These are phyloP conservation scores for Amiota minor DNA, from an alignment of 2,888 invertebrate species.

Conservation along the genomic window DNA sequence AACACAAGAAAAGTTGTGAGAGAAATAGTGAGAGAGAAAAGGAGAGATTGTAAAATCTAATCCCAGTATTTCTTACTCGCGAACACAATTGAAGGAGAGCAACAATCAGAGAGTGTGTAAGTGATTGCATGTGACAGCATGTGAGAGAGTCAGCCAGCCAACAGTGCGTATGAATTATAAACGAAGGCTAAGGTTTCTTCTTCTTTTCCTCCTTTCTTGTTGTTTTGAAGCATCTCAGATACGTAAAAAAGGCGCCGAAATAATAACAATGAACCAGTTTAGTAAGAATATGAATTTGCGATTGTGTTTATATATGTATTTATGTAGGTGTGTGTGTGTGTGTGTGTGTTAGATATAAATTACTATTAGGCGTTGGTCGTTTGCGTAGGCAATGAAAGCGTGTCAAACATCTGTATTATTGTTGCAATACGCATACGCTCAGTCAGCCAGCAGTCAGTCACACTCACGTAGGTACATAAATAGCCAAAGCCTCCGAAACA, in stretches of 20 bases:
- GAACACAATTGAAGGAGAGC: too few relatives aligned
- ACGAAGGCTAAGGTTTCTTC: constrained; percentile 31
- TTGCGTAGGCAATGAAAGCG: constrained; percentile 30
- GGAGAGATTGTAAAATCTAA: background rate
- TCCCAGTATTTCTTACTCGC: constrained; percentile 17
- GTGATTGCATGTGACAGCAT: background rate
- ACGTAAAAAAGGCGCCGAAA: constrained; percentile 20
- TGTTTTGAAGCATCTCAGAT: too few relatives aligned
- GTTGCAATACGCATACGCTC: constrained; percentile 32
- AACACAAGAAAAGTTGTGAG: background rate
- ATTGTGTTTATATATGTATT: background rate
- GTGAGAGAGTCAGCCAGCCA: constrained; percentile 23
- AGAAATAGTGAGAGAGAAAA: background rate
- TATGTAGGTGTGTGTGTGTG: background rate
- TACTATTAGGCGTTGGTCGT: constrained; percentile 45
- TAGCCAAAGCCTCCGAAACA: constrained; percentile 31
- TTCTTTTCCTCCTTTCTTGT: too few relatives aligned
- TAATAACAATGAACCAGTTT: constrained; percentile 41
- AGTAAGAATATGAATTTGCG: constrained; percentile 40
- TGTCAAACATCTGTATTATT: constrained; percentile 44
- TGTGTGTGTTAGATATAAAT: background rate
- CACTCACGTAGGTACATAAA: constrained; percentile 23
- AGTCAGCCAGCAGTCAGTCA: constrained; percentile 31
- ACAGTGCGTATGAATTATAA: constrained; percentile 65
- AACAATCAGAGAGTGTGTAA: background rate